phyloP scores from a whole-genome alignment of 2,797 vertebrate species.

The Enteromius afrohamiltoni region DNA sequence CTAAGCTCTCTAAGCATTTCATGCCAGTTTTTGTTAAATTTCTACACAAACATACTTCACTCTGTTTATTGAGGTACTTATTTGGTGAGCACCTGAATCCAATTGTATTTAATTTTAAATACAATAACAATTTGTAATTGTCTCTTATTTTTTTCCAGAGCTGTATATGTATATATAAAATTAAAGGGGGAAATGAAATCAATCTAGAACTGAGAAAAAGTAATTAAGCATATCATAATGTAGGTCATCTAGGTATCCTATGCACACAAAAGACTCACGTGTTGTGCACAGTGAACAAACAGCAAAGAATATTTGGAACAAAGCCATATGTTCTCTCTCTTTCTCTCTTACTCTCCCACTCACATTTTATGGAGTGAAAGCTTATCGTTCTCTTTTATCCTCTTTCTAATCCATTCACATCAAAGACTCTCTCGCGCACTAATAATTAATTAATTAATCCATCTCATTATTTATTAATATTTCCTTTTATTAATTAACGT shows the following conservation, averaged over 20 bases:
- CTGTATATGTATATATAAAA: no score
- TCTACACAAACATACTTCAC: no score
- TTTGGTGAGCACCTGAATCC: no score
- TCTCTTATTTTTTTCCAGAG: no score
- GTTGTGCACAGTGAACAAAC: neutral
- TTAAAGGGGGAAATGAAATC: neutral
- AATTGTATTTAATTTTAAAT: no score
- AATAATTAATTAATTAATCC: slow-evolving; percentile 10
- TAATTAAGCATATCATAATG: no score
- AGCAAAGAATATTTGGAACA: slow-evolving; percentile 20
- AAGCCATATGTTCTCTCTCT: neutral
- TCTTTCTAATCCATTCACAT: slow-evolving; percentile 11
- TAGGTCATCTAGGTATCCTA: neutral
- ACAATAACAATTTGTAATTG: no score
- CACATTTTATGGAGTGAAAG: neutral
- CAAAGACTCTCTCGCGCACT: slow-evolving; percentile 39
- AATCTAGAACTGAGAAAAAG: neutral
- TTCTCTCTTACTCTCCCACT: neutral
- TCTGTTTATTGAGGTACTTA: no score
- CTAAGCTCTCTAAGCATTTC: no score
- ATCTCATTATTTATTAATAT: slow-evolving; percentile 48
- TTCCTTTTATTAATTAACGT: slow-evolving; percentile 41
- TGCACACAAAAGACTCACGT: neutral
- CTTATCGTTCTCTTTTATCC: slow-evolving; percentile 20
- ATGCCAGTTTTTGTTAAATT: no score